Percentiles rank a stretch among this genome's conserved stretches.
Evolutionary conservation across 2,797 vertebrate species (phyloP).

Genomic region (Hyperoplus immaculatus): DNA sequence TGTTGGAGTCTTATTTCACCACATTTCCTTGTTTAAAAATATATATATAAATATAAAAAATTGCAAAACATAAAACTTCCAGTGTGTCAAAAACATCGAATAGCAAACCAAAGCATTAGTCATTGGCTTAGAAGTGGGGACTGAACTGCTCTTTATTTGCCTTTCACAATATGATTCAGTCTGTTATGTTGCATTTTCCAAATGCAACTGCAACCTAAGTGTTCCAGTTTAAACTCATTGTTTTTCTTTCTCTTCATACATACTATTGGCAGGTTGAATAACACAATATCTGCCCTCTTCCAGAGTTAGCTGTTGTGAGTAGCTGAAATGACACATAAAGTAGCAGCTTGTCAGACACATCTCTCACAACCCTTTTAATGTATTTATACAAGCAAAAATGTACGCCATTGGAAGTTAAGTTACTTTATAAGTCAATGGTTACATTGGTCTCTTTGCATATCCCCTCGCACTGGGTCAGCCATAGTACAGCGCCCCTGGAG

Average conservation of each 20-base stretch:
- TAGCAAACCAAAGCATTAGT: slow-evolving; percentile 30
- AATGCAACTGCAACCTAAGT: slow-evolving; percentile 11
- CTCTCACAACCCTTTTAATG: neutral
- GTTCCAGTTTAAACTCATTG: slow-evolving; percentile 6
- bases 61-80: slow-evolving; percentile 14
- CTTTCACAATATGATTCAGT: slow-evolving; percentile 11
- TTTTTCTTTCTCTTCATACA: neutral
- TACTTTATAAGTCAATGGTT: too few relatives aligned
- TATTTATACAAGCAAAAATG: too few relatives aligned
- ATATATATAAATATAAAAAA: neutral
- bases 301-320: neutral
- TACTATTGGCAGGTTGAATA: neutral
- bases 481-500: too few relatives aligned
- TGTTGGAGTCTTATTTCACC: slow-evolving; percentile 38
- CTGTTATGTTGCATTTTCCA: slow-evolving; percentile 28
- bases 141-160: slow-evolving; percentile 22
- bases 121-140: slow-evolving; percentile 13
- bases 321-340: neutral
- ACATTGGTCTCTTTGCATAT: too few relatives aligned
- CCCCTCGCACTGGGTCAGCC: too few relatives aligned
- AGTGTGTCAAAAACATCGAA: slow-evolving; percentile 24
- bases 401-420: too few relatives aligned
- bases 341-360: neutral
- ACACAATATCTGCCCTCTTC: neutral
- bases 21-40: slow-evolving; percentile 42